Percentiles rank a stretch among this genome's conserved stretches.
Conservation (phyloP, 1,140 invertebrate genomes). For the Charaxes varanes region DNA sequence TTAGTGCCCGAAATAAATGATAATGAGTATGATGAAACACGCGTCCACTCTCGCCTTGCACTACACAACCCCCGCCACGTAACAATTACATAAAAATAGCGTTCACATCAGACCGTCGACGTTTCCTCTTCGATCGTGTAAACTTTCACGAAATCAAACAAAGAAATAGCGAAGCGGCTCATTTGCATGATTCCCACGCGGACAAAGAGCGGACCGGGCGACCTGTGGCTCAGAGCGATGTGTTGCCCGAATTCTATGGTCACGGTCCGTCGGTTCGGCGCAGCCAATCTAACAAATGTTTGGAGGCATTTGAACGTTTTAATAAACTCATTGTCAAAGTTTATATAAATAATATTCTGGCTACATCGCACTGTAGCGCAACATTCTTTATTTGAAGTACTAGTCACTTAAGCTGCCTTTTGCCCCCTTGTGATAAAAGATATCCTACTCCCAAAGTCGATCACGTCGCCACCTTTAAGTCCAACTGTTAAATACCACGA, state of each 20-base stretch:
- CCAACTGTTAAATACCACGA: too few relatives aligned
- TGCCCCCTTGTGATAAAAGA: too few relatives aligned
- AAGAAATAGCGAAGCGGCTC: constrained; percentile 70
- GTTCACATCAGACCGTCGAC: constrained; percentile 59
- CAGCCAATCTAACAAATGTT: constrained; percentile 14
- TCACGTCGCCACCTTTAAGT: too few relatives aligned
- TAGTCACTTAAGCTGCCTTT: too few relatives aligned
- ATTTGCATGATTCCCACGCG: constrained; percentile 72
- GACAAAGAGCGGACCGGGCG: constrained; percentile 69
- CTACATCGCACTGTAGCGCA: too few relatives aligned
- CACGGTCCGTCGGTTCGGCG: constrained; percentile 29
- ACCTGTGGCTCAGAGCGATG: constrained; percentile 62
- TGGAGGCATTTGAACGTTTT: too few relatives aligned
- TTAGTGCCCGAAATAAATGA: too few relatives aligned
- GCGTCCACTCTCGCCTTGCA: constrained; percentile 23
- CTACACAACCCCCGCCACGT: constrained; percentile 41
- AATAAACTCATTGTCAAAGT: too few relatives aligned
- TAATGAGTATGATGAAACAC: neutral
- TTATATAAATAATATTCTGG: too few relatives aligned
- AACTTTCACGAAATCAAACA: constrained; percentile 74
- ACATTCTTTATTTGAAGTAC: too few relatives aligned
- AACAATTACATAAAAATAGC: constrained; percentile 73
- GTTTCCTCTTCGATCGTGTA: constrained; percentile 70
- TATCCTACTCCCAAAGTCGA: too few relatives aligned
- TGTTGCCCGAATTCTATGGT: constrained; percentile 61